A percentile compares a stretch with the other conserved stretches of the same genome.
Conservation (phyloP, 2,113 vertebrate genomes). For the Bujurquina vittata region DNA sequence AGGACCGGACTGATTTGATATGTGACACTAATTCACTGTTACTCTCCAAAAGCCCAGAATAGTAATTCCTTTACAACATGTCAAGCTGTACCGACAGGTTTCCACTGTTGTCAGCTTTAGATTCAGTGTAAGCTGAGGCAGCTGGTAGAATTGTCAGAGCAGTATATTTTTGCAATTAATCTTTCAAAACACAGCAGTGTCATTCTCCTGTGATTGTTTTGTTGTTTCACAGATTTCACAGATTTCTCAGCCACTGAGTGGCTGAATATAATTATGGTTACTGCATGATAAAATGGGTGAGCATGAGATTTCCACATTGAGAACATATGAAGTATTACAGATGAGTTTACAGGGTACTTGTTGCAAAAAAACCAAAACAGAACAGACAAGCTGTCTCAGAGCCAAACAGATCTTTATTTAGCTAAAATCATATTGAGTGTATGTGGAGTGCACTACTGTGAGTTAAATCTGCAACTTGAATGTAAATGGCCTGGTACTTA, state of each 20-base stretch:
- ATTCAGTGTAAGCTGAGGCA: not conserved
- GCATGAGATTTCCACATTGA: conserved; percentile 2
- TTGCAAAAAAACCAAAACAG: not conserved
- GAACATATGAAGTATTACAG: conserved; percentile 12
- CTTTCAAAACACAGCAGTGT: not conserved
- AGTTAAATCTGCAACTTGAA: not conserved
- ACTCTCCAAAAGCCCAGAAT: conserved; percentile 1
- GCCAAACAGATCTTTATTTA: conserved; percentile 18
- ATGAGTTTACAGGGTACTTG: conserved; percentile 28
- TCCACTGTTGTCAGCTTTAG: not conserved
- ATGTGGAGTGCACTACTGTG: not conserved
- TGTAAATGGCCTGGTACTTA: not conserved
- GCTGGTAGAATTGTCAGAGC: not conserved
- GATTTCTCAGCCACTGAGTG: conserved; percentile 20
- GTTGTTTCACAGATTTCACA: conserved; percentile 10
- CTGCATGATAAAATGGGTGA: conserved; percentile 26
- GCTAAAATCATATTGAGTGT: not conserved
- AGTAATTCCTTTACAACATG: not conserved
- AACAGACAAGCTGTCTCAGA: not conserved
- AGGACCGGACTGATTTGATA: not conserved
- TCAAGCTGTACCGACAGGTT: not conserved
- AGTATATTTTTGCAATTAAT: conserved; percentile 24
- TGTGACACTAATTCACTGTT: not conserved
- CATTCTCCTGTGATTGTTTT: conserved; percentile 15
- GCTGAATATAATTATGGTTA: conserved; percentile 30